Base-by-base conservation (phyloP, 2,888 invertebrate genomes). In the Platerodrilus igneus region DNA sequence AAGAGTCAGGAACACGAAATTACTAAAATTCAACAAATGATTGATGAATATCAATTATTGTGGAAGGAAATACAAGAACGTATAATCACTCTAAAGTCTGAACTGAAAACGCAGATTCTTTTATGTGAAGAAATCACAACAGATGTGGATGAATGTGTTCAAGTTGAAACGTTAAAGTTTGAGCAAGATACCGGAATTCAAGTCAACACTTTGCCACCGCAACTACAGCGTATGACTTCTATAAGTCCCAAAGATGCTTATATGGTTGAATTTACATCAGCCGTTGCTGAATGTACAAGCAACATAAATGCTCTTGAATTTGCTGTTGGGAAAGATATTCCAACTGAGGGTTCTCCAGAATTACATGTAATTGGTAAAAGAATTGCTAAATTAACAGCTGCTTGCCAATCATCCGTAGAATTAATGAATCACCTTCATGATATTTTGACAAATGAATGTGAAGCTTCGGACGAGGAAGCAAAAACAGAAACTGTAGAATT, bases 241-340 rank as follows among this genome's bases (percentile, higher is more conserved):
- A 78, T 83, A 44, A 87, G 87, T 23, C 82, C 87, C 3, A 83
- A 85, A 63, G 89, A 90, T 59, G 89, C 88, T 1, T 91, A 89
- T 59, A 69, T 81, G 36, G 80, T 78, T 53, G 89, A 91, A 64
- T 67, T 91, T 20, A 73, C 77, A 22, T 77, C 79, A 3, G 90
- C 88, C 0, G 73, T 89, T 3, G 69, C 69, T 25, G 90, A 91
- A 58, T 82, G 86, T 48, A 74, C 75, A 29, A 73, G 72, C 4
- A 77, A 83, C 44, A 68, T 90, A 3, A 77, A 81, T 35, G 73
- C 77, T 5, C 68, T 90, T 13, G 78, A 85, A 60, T 71, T 67
- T n/a, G 72, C 78, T 0, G 75, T 86, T 3, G 71, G 74, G 38
- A 74, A 77, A 41, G 74, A 76, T 3, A 75, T 77, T 23, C 78